Percentiles rank a stretch among this genome's conserved stretches.
Conservation (phyloP, 2,888 invertebrate species). For the Philhelius pedissequus region DNA sequence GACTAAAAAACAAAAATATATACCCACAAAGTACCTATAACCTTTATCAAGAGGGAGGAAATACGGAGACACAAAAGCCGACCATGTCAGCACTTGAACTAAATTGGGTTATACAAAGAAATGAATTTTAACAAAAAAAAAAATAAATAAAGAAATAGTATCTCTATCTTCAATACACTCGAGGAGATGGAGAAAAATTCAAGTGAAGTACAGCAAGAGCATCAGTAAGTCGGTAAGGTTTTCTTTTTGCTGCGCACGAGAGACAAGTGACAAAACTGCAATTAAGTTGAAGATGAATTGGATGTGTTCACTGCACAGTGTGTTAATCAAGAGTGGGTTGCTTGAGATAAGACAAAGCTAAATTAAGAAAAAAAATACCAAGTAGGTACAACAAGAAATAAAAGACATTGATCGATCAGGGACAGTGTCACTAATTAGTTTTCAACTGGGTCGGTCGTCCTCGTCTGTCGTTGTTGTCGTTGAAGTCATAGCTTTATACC, state of each 20-base stretch:
- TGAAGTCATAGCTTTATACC: background rate
- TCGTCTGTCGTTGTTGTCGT: background rate
- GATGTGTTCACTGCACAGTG: constrained; percentile 23
- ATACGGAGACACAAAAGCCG: constrained; percentile 45
- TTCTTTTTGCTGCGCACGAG: background rate
- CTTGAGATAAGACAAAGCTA: constrained; percentile 11
- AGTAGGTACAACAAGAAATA: background rate
- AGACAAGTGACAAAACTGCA: constrained; percentile 57
- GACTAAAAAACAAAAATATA: background rate
- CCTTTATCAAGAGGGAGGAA: constrained; percentile 30
- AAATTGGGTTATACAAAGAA: constrained; percentile 65
- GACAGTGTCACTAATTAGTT: constrained; percentile 23
- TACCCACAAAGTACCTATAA: constrained; percentile 21
- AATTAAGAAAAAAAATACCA: background rate
- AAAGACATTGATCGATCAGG: constrained; percentile 20
- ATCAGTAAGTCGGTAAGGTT: background rate
- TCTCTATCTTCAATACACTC: constrained; percentile 35
- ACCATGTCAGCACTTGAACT: constrained; percentile 65
- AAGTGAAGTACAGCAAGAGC: constrained; percentile 2
- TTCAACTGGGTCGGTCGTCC: background rate
- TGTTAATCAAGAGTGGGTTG: constrained; percentile 33
- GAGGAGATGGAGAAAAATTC: constrained; percentile 18
- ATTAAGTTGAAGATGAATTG: constrained; percentile 54
- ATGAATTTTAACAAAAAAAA: constrained; percentile 40
- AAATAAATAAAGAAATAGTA: background rate